Conservation (phyloP, 1,140 invertebrate species). For the Daktulosphaira vitifoliae region DNA sequence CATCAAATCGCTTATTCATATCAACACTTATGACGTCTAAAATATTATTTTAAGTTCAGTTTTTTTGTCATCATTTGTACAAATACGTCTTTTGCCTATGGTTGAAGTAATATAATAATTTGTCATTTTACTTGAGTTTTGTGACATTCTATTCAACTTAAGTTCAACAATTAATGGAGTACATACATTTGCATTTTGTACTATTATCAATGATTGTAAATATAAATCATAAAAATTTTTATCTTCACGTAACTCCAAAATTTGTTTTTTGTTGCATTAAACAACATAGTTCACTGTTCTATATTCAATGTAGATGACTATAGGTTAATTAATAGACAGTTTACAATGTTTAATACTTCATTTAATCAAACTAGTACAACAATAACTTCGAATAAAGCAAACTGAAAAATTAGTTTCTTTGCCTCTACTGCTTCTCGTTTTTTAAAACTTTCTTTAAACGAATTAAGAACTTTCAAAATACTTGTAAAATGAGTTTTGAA, state of each 20-base stretch:
- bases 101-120: conserved; percentile 3
- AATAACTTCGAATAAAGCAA: neutral
- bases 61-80: neutral
- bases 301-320: neutral
- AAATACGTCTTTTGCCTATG: neutral
- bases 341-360: neutral
- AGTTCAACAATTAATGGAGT: neutral
- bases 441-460: neutral
- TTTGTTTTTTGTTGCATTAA: conserved; percentile 5
- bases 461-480: neutral
- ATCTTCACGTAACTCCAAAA: neutral
- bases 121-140: neutral
- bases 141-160: neutral
- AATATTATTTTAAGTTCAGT: conserved; percentile 12
- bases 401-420: neutral
- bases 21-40: neutral
- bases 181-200: conserved; percentile 2
- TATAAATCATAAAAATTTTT: conserved; percentile 1
- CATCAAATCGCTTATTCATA: neutral
- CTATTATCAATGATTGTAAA: neutral
- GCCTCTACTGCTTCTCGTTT: neutral
- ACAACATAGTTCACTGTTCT: neutral
- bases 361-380: neutral
- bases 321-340: neutral
- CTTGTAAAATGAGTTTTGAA: neutral